Base-by-base conservation (phyloP, 2,797 vertebrate species). In the Gallinago stenura region DNA sequence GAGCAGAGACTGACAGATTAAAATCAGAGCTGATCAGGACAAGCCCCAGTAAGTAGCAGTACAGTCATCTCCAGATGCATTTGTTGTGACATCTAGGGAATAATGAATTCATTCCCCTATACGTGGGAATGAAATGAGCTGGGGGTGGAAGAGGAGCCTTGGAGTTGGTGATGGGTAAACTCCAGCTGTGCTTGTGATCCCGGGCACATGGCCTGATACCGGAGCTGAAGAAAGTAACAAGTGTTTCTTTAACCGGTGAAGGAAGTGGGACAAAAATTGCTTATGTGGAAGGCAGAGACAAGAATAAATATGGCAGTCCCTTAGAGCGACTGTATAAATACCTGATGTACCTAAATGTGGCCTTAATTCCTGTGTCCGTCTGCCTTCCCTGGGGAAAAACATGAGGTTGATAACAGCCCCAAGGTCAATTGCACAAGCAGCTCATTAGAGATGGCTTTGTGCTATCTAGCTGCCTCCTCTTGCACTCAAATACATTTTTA, bases 401-500 rank as follows among this genome's bases (percentile, higher is more conserved):
- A 30, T 26, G n/a, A n/a, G 70, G 54, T 82, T 92, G 84, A 92
- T 20, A 35, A 69, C 46, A 58, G 84, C 87, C 77, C 35, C n/a
- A 31, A 85, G 81, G 71, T 72, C 62, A 48, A 58, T 25, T 58
- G 81, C 93, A 76, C 50, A 48, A 72, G 20, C 54, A 94, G 46
- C 54, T 75, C 68, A 26, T 87, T 77, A 70, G 31, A 35, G 12
- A 10, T 10, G 6, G 58, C 78, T 54, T 51, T 51, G 50, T 0
- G 16, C 73, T 76, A 13, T n/a, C 45, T 60, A 1, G 28, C 69
- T 54, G 62, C 62, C 87, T 45, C 10, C 56, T 76, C 51, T 46
- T 80, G 82, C 50, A n/a, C 56, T 91, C 79, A 89, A 92, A 92
- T 83, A 31, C 87, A 89, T 89, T 95, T 94, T 89, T 92, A 92